Conservation (phyloP, 1,140 invertebrate genomes). For the Papilio machaon region DNA sequence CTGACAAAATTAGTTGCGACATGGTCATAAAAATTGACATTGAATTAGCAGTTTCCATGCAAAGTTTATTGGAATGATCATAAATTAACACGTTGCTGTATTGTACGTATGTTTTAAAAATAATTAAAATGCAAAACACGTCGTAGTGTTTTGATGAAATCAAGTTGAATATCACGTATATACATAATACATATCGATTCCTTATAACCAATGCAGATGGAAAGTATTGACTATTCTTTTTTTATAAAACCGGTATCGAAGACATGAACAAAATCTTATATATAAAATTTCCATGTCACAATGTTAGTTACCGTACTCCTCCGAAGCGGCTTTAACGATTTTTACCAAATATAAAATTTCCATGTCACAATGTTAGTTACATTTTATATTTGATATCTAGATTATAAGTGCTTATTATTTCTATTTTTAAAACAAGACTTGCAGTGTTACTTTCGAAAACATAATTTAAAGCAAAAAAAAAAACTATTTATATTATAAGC, state of each 20-base stretch:
- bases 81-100: not conserved
- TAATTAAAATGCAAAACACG: not conserved
- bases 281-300: no score
- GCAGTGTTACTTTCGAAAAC: not conserved
- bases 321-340: no score
- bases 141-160: not conserved
- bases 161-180: not conserved
- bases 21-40: not conserved
- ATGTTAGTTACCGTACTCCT: no score
- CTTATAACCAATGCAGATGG: not conserved
- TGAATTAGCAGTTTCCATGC: not conserved
- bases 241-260: not conserved
- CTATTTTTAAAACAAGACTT: not conserved
- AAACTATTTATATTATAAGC: not conserved
- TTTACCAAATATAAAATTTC: no score
- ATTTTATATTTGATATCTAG: not conserved
- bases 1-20: not conserved
- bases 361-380: no score
- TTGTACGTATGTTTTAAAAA: not conserved
- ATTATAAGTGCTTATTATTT: not conserved
- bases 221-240: not conserved
- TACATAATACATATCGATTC: not conserved
- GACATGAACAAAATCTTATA: not conserved
- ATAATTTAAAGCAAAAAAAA: not conserved
- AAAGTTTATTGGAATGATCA: not conserved